Percentiles rank a stretch among this genome's conserved stretches.
phyloP scores from a whole-genome alignment of 2,113 vertebrate genomes.

The Callithrix jacchus region DNA sequence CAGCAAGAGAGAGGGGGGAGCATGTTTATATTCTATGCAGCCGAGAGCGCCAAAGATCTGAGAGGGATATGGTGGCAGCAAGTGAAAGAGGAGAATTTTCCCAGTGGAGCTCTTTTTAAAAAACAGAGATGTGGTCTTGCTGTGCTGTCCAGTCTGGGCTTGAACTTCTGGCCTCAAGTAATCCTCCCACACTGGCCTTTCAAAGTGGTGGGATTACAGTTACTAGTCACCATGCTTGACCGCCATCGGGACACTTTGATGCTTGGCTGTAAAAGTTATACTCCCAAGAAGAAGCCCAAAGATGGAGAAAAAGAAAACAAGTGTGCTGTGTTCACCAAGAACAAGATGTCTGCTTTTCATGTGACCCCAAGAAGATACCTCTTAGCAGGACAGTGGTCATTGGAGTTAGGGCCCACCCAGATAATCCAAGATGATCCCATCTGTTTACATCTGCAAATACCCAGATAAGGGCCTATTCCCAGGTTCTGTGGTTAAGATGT shows the following conservation, averaged over 20 bases:
- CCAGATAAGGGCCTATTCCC: neutral
- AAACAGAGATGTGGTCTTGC: too few species aligned
- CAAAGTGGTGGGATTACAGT: too few species aligned
- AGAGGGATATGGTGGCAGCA: neutral
- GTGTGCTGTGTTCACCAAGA: neutral
- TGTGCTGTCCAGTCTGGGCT: too few species aligned
- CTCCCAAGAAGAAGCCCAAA: neutral
- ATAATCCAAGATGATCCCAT: neutral
- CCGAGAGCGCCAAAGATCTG: neutral
- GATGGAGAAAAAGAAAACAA: neutral
- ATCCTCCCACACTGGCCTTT: too few species aligned
- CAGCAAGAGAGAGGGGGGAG: neutral
- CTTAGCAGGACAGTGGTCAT: neutral
- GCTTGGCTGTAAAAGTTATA: neutral
- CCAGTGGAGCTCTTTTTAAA: too few species aligned
- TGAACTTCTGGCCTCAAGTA: too few species aligned
- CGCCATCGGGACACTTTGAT: too few species aligned
- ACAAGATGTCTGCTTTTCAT: neutral
- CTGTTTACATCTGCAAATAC: neutral
- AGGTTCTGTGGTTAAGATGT: neutral
- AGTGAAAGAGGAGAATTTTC: neutral
- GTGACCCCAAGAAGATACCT: neutral
- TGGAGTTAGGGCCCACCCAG: neutral
- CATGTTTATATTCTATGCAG: rapidly evolving
- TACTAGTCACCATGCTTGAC: too few species aligned